phyloP scores from a whole-genome alignment of 2,888 invertebrate genomes.

The Drosophila mettleri region DNA sequence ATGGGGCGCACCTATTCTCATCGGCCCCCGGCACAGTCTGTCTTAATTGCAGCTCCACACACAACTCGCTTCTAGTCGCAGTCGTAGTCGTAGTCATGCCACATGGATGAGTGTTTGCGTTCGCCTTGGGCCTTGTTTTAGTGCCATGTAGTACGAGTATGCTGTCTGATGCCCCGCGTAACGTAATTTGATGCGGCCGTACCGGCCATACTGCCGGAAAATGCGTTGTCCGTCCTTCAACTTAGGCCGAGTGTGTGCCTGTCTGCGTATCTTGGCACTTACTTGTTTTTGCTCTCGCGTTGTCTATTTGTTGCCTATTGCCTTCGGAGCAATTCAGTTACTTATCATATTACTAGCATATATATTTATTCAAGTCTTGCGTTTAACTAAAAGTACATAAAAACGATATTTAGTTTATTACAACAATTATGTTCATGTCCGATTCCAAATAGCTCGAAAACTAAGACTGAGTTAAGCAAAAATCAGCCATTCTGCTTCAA shows the following conservation, averaged over 20 bases:
- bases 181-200: slow-evolving; percentile 71
- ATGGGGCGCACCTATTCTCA: slow-evolving; percentile 40
- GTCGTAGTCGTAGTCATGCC: slow-evolving; percentile 47
- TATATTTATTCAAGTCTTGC: slow-evolving; percentile 24
- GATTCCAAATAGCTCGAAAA: not conserved
- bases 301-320: slow-evolving; percentile 10
- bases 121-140: slow-evolving; percentile 29
- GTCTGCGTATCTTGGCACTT: slow-evolving; percentile 6
- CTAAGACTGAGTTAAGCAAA: not conserved
- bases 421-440: not conserved
- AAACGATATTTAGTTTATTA: not conserved
- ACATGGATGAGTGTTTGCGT: slow-evolving; percentile 50
- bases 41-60: slow-evolving; percentile 60
- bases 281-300: not conserved
- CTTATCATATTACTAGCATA: slow-evolving; percentile 26
- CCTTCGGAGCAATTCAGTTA: slow-evolving; percentile 10
- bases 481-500: not conserved
- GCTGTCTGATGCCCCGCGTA: slow-evolving; percentile 32
- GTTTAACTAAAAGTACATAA: slow-evolving; percentile 23
- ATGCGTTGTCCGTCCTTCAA: slow-evolving; percentile 37
- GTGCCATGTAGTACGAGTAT: slow-evolving; percentile 26
- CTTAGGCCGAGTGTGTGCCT: slow-evolving; percentile 13
- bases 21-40: slow-evolving; percentile 35
- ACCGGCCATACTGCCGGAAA: slow-evolving; percentile 46
- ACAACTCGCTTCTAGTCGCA: slow-evolving; percentile 32